A percentile compares a stretch with the other conserved stretches of the same genome.
These are phyloP conservation scores for Drosophila atroscutellata DNA, from an alignment of 2,888 invertebrate genomes.

Conservation along the genomic window DNA sequence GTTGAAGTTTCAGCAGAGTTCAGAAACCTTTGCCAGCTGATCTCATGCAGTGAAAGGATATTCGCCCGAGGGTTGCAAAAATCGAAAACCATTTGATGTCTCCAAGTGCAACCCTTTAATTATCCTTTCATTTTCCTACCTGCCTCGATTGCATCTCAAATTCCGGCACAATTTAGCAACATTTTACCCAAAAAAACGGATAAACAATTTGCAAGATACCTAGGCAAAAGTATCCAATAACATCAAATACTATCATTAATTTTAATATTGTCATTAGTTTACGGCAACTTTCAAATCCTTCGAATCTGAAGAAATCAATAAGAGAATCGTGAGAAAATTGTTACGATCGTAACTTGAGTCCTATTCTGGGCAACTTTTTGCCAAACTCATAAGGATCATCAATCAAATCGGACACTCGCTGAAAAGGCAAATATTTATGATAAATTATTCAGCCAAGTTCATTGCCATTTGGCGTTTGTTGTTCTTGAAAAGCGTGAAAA, in stretches of 20 bases:
- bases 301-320: slow-evolving; percentile 24
- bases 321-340: slow-evolving; percentile 70
- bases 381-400: slow-evolving; percentile 62
- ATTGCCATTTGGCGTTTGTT: slow-evolving; percentile 31
- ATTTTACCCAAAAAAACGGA: slow-evolving; percentile 56
- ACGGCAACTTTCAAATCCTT: slow-evolving; percentile 1
- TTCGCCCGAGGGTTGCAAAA: slow-evolving; percentile 57
- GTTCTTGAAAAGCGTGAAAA: slow-evolving; percentile 57
- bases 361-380: slow-evolving; percentile 14
- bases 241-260: slow-evolving; percentile 77
- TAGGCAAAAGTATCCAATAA: slow-evolving; percentile 56
- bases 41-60: slow-evolving; percentile 41
- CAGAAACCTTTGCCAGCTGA: slow-evolving; percentile 64
- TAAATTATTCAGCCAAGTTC: slow-evolving; percentile 63
- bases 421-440: slow-evolving; percentile 70
- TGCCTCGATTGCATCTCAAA: slow-evolving; percentile 44
- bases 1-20: slow-evolving; percentile 39
- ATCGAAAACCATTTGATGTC: slow-evolving; percentile 25
- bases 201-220: slow-evolving; percentile 58
- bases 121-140: slow-evolving; percentile 50
- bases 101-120: slow-evolving; percentile 45
- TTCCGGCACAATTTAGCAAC: slow-evolving; percentile 43
- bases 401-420: slow-evolving; percentile 67
- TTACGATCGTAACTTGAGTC: slow-evolving; percentile 61
- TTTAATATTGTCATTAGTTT: slow-evolving; percentile 83